Evolutionary conservation across 2,113 vertebrate genomes (phyloP), one percentile per base, ranked within the genome.

Genomic region (Sardina pilchardus): DNA sequence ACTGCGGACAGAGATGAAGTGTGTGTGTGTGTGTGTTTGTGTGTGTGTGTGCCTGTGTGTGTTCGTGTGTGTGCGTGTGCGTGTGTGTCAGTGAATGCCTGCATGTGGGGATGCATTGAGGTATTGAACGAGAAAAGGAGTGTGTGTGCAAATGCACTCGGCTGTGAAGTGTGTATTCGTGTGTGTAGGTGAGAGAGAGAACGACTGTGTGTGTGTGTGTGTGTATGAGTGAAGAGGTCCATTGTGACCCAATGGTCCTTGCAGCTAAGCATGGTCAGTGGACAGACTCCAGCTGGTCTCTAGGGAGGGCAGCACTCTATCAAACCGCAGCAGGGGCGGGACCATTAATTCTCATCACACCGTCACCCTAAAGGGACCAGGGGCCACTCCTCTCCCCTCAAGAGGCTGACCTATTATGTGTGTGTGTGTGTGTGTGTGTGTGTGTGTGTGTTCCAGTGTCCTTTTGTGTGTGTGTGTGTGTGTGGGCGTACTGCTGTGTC

Each of bases 311-410:
- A 45, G 63, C 63, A 71, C 30, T 71, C 59, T 93, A 91, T 93
- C 92, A 92, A 90, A 92, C 93, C 81, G 89, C 87, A 90, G 56
- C 85, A 88, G 87, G 84, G 87, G 85, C 85, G 90, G 88, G 90
- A 89, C 84, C 84, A 93, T 94, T 92, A 90, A 93, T 94, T 91
- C 93, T 94, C 90, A 93, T 93, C 63, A 71, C 63, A 34, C n/a
- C 26, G 26, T 34, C 63, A 71, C 63, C 63, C 26, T 71, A 71
- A 71, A 71, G 63, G 63, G 26, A 71, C 85, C 82, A 89, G 86
- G 82, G 81, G 59, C 88, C 84, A 67, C 85, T 87, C 87, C 84
- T 87, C 85, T 81, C 83, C 26, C 63, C 63, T 82, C 21, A 82
- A 21, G 78, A 81, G 36, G 89, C 83, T 75, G 85, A 87, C 86